Conservation (phyloP, 2,888 invertebrate species). For the Entomobrya proxima region DNA sequence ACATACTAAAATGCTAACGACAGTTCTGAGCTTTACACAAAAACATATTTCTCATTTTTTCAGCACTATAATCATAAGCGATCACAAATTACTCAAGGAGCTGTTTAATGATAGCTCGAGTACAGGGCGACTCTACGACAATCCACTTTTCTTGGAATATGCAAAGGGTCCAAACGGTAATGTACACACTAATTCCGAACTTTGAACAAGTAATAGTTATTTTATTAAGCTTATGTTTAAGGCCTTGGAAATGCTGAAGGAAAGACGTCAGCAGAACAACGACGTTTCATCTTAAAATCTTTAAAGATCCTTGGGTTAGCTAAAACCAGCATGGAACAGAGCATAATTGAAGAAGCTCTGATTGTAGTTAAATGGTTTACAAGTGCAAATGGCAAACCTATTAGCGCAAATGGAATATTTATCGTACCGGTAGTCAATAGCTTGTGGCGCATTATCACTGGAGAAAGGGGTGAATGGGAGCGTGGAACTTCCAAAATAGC, state of each 20-base stretch:
- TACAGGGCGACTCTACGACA: neutral
- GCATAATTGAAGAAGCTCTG: conserved; percentile 59
- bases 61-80: neutral
- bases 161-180: neutral
- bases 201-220: neutral
- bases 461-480: conserved; percentile 42
- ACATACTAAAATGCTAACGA: neutral
- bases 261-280: conserved; percentile 54
- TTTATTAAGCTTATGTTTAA: neutral
- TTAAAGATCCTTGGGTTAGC: conserved; percentile 60
- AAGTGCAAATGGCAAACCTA: neutral
- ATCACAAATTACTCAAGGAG: neutral
- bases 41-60: neutral
- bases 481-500: neutral
- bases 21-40: neutral
- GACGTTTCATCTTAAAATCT: conserved; percentile 61
- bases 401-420: conserved; percentile 5
- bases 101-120: neutral
- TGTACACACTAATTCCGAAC: neutral
- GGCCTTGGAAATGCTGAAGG: conserved; percentile 67
- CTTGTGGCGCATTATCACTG: conserved; percentile 42
- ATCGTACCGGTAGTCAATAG: conserved; percentile 31
- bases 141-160: neutral
- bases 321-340: conserved; percentile 62
- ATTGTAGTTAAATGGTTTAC: conserved; percentile 28